Evolutionary conservation across 2,113 vertebrate species (phyloP), one percentile per base, ranked within the genome.

Genomic region (Hyla sarda): DNA sequence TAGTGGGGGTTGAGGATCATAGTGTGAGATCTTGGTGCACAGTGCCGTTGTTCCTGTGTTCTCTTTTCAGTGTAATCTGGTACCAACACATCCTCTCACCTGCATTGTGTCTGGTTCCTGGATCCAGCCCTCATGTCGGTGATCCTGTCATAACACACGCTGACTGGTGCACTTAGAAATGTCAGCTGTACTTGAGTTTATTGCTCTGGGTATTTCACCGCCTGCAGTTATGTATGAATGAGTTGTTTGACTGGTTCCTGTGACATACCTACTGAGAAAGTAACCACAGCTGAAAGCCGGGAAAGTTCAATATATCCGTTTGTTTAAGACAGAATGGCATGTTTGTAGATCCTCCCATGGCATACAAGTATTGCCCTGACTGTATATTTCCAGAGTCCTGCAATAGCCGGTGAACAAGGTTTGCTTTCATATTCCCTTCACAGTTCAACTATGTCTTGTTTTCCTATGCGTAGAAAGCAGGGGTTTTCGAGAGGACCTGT

Each of bases 81-180:
- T 60, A 28, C 60, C 71, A 50, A 4, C 69, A 37, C 65, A 19
- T 28, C 25, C 48, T 73, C 12, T 45, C 32, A 12, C 13, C 28
- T 73, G 74, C 19, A 47, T 37, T 56, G 56, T 84, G 76, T 67
- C 73, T 85, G 83, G 45, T 78, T 85, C 13, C 73, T 54, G 56
- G 45, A 69, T 79, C 21, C 58, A 52, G n/a, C 5, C 9, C 28
- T 16, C 25, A 41, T 67, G 73, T 37, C 25, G 21, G 21, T 52
- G 34, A 48, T 45, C 48, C 30, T 56, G 48, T 50, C 48, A 30
- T 65, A 13, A 23, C 28, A 69, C 4, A 52, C 67, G 47, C 23
- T 71, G 54, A 78, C 23, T 14, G 75, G 52, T 84, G 50, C 65
- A 19, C 5, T 52, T 60, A 47, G 13, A 67, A 67, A 13, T 73